These are phyloP conservation scores for Lasius fuliginosus DNA, from an alignment of 2,888 invertebrate species.

Conservation along the genomic window DNA sequence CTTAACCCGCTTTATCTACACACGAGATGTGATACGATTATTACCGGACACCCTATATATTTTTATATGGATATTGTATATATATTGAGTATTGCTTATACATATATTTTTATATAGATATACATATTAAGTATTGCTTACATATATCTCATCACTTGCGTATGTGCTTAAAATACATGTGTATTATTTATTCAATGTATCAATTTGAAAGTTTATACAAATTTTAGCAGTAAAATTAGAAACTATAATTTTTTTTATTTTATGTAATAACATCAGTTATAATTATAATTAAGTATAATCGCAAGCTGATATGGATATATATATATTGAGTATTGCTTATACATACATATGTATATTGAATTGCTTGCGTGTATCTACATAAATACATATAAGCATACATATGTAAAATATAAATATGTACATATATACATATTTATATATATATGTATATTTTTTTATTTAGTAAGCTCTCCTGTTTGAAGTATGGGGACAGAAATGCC, in stretches of 20 bases:
- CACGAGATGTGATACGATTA: too few relatives aligned
- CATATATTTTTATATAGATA: neutral
- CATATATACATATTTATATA: too few relatives aligned
- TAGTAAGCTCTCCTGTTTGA: too few relatives aligned
- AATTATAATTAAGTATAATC: neutral
- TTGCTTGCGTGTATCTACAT: neutral
- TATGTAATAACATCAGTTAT: neutral
- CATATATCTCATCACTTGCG: neutral
- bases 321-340: neutral
- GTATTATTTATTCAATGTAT: neutral
- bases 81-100: constrained; percentile 16
- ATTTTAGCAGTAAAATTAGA: neutral
- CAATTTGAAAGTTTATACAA: neutral
- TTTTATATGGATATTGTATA: neutral
- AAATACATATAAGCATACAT: too few relatives aligned
- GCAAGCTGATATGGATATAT: neutral
- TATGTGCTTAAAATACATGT: too few relatives aligned
- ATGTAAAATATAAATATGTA: too few relatives aligned
- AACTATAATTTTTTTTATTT: neutral
- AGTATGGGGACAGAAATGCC: too few relatives aligned
- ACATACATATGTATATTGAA: neutral
- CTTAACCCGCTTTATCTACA: too few relatives aligned
- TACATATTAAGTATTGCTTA: neutral
- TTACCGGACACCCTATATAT: neutral
- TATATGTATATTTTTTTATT: too few relatives aligned